Conservation (phyloP, 2,797 vertebrate species). For the Toxotes lorentzi region DNA sequence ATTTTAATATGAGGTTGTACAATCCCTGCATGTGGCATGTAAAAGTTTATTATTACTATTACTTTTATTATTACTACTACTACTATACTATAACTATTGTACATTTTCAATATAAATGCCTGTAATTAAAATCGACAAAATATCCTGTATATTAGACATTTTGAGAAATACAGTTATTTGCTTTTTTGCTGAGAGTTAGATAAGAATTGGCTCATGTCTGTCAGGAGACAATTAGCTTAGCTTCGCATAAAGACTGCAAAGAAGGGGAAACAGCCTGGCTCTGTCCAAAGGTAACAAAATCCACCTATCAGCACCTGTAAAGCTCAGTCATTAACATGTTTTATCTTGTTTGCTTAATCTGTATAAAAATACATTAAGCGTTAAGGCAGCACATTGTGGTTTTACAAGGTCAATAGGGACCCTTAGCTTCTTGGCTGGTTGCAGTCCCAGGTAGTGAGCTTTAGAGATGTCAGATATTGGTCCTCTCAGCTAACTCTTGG, state of each 20-base stretch:
- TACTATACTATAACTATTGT: background rate
- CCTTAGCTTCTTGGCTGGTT: no score
- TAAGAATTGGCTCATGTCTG: background rate
- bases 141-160: background rate
- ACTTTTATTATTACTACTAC: background rate
- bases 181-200: background rate
- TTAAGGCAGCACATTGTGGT: background rate
- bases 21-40: conserved; percentile 76
- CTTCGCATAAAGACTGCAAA: background rate
- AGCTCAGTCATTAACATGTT: background rate
- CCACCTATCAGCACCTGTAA: background rate
- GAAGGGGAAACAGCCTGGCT: background rate
- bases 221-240: background rate
- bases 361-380: background rate
- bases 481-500: background rate
- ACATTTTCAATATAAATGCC: background rate
- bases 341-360: background rate
- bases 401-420: background rate
- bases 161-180: background rate
- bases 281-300: background rate
- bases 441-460: background rate
- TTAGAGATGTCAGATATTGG: background rate
- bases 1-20: conserved; percentile 12
- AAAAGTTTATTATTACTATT: conserved; percentile 13
- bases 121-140: conserved; percentile 2